Evolutionary conservation across 1,140 invertebrate species (phyloP).

Genomic region (Hycleus cichorii): DNA sequence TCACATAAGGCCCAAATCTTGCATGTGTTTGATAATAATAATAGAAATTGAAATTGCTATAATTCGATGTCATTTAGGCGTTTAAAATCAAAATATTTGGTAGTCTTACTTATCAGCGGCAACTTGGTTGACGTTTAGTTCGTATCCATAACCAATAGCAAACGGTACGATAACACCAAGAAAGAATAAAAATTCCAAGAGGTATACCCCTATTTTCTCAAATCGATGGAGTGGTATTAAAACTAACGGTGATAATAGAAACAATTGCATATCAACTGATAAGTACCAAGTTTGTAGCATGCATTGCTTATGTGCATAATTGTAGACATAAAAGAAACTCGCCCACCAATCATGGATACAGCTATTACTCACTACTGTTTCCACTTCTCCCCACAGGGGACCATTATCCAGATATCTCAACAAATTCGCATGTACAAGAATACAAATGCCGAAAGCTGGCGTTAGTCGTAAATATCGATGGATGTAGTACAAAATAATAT

Average conservation of each 20-base stretch:
- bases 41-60: neutral
- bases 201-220: slow-evolving; percentile 1
- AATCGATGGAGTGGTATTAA: slow-evolving; percentile 26
- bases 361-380: slow-evolving; percentile 21
- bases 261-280: slow-evolving; percentile 38
- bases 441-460: slow-evolving; percentile 48
- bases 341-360: slow-evolving; percentile 48
- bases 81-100: neutral
- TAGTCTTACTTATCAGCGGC: no score
- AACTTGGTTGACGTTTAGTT: neutral
- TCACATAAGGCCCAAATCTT: slow-evolving; percentile 49
- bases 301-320: slow-evolving; percentile 38
- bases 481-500: slow-evolving; percentile 20
- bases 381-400: slow-evolving; percentile 41
- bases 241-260: slow-evolving; percentile 34
- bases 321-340: slow-evolving; percentile 45
- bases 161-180: slow-evolving; percentile 1
- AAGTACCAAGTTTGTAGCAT: slow-evolving; percentile 37
- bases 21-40: slow-evolving; percentile 38
- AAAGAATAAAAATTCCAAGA: neutral
- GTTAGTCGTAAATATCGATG: slow-evolving; percentile 21
- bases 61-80: no score
- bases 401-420: slow-evolving; percentile 50
- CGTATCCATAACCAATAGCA: neutral
- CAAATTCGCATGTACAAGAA: slow-evolving; percentile 47